A percentile compares a stretch with the other conserved stretches of the same genome.
Evolutionary conservation across 2,797 vertebrate genomes (phyloP).

Genomic region (Hozukius guyotensis): DNA sequence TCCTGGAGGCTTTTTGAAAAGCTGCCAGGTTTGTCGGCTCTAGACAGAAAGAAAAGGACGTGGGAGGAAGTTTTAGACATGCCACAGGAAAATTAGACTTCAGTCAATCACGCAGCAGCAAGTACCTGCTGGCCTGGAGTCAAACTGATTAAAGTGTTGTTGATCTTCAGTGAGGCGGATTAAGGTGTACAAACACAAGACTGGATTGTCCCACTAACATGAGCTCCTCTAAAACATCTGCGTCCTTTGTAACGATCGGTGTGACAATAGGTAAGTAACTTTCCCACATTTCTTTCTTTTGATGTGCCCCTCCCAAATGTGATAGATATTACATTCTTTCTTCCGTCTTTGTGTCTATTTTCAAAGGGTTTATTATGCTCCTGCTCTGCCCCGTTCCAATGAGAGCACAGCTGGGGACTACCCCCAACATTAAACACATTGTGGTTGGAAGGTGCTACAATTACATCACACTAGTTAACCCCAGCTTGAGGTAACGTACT

Average conservation of each 20-base stretch:
- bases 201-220: not conserved
- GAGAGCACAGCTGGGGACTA: constrained; percentile 79
- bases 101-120: not conserved
- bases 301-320: not conserved
- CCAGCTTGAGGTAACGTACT: constrained; percentile 67
- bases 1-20: not conserved
- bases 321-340: not conserved
- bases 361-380: constrained; percentile 65
- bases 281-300: not conserved
- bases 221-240: not conserved
- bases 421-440: constrained; percentile 84
- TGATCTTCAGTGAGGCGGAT: not conserved
- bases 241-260: not conserved
- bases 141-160: not conserved
- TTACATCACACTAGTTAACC: constrained; percentile 78
- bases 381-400: constrained; percentile 37
- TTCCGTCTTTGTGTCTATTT: constrained; percentile 30
- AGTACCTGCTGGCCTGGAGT: not conserved
- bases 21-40: not conserved
- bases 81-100: not conserved
- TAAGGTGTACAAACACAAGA: constrained; percentile 1
- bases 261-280: constrained; percentile 51
- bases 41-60: not conserved
- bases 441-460: constrained; percentile 87
- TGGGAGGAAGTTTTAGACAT: not conserved